These are phyloP conservation scores for Oligia latruncula DNA, from an alignment of 2,888 invertebrate genomes.

Conservation along the genomic window DNA sequence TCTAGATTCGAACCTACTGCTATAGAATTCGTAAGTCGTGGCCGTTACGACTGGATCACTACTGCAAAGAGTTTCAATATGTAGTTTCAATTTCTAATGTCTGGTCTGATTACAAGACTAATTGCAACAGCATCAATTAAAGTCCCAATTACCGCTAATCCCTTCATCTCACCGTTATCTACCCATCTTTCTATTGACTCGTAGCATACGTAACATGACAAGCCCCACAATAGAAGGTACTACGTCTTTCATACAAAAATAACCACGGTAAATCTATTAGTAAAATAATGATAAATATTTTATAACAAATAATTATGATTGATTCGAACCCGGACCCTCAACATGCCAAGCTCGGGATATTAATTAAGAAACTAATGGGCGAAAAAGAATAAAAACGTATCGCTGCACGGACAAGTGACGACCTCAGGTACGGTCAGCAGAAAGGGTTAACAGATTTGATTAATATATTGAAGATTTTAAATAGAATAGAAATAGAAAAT, in stretches of 20 bases:
- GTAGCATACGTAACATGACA: conserved; percentile 32
- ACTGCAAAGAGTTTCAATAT: not conserved
- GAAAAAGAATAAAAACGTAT: conserved; percentile 80
- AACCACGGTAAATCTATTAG: conserved; percentile 54
- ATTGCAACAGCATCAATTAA: conserved; percentile 10
- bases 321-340: conserved; percentile 76
- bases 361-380: conserved; percentile 89
- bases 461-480: not conserved
- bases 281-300: conserved; percentile 75
- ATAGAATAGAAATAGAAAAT: too few relatives aligned
- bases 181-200: conserved; percentile 7
- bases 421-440: conserved; percentile 77
- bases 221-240: not conserved
- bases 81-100: not conserved
- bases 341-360: conserved; percentile 80
- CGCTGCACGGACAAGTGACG: conserved; percentile 75
- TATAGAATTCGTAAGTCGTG: too few relatives aligned
- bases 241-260: conserved; percentile 30
- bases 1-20: too few relatives aligned
- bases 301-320: conserved; percentile 86
- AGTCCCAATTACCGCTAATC: conserved; percentile 19
- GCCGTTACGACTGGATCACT: too few relatives aligned
- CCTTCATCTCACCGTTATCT: not conserved
- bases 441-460: conserved; percentile 39
- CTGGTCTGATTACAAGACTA: not conserved